phyloP scores from a whole-genome alignment of 2,797 vertebrate species.

The Acipenser transmontanus region DNA sequence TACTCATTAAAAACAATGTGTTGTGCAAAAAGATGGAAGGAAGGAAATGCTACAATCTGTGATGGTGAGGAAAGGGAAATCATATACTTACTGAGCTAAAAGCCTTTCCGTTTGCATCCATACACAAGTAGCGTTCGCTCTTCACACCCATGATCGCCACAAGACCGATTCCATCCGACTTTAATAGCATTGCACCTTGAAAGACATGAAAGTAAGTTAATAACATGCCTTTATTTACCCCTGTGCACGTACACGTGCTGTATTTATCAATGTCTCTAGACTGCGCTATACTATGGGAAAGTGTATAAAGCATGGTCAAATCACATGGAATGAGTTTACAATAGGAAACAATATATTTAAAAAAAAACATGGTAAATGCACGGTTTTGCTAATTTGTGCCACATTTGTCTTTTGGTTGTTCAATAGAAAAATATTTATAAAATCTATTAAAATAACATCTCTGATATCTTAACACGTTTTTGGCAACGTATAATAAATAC shows the following conservation, averaged over 20 bases:
- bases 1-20: conserved; percentile 3
- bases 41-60: not conserved
- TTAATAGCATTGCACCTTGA: conserved; percentile 63
- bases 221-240: not conserved
- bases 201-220: conserved; percentile 12
- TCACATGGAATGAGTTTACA: not conserved
- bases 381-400: too few relatives aligned
- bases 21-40: not conserved
- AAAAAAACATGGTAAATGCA: too few relatives aligned
- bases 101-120: conserved; percentile 60
- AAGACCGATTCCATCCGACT: conserved; percentile 51
- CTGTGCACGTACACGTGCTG: not conserved
- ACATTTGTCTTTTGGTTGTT: too few relatives aligned
- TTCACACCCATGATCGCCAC: conserved; percentile 72
- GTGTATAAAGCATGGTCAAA: not conserved
- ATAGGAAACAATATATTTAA: not conserved
- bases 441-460: too few relatives aligned
- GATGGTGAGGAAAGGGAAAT: not conserved
- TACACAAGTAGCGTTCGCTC: conserved; percentile 68
- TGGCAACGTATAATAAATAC: too few relatives aligned
- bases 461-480: too few relatives aligned
- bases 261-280: not conserved
- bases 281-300: not conserved
- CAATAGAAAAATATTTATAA: too few relatives aligned
- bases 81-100: conserved; percentile 73